Conservation (phyloP, 2,888 invertebrate species). For the Hypomecis atomaria region DNA sequence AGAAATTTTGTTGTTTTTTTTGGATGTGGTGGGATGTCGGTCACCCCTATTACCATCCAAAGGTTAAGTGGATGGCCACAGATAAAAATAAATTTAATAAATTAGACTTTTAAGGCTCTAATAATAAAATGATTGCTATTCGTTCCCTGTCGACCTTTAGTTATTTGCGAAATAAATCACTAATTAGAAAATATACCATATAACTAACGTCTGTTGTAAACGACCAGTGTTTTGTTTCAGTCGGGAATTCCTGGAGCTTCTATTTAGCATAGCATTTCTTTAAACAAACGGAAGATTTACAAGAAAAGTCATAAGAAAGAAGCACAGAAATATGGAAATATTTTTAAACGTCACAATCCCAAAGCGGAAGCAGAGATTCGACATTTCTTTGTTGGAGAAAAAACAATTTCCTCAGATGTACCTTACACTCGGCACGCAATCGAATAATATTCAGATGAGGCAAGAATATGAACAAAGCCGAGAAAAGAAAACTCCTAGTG, state of each 20-base stretch:
- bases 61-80: no score
- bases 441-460: slow-evolving; percentile 67
- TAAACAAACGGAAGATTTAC: slow-evolving; percentile 44
- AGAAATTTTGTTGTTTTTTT: no score
- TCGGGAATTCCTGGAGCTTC: not conserved
- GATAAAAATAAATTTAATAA: no score
- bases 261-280: slow-evolving; percentile 50
- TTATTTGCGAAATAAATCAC: no score
- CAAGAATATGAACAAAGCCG: slow-evolving; percentile 59
- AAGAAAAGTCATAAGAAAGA: slow-evolving; percentile 35
- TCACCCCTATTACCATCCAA: no score
- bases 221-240: not conserved
- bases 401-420: slow-evolving; percentile 57
- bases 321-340: slow-evolving; percentile 39
- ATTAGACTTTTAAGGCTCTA: no score
- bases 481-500: slow-evolving; percentile 47
- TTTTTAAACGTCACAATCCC: slow-evolving; percentile 47
- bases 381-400: slow-evolving; percentile 51
- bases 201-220: not conserved
- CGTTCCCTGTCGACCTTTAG: no score
- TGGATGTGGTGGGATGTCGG: no score
- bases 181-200: no score
- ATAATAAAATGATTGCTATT: no score
- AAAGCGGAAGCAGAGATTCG: slow-evolving; percentile 48
- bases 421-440: slow-evolving; percentile 56